Percentiles rank a stretch among this genome's conserved stretches.
Conservation (phyloP, 2,113 vertebrate species). For the Thermophis baileyi region DNA sequence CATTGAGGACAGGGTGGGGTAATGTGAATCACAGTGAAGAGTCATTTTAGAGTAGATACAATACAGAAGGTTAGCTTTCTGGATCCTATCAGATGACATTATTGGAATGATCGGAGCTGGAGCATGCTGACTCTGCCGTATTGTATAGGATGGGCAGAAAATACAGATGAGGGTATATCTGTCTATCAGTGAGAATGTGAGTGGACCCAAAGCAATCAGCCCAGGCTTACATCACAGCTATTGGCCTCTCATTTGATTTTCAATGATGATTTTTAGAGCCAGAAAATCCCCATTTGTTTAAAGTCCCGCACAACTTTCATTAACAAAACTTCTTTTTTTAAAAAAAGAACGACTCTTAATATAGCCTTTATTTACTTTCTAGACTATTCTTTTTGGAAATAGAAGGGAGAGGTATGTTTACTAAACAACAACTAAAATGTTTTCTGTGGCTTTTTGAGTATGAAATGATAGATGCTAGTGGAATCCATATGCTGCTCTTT, state of each 20-base stretch:
- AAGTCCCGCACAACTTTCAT: not conserved
- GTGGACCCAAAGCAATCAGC: not conserved
- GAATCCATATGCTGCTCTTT: not conserved
- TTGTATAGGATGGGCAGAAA: not conserved
- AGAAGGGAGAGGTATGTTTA: not conserved
- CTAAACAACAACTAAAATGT: not conserved
- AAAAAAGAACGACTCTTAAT: not conserved
- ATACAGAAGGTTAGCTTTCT: not conserved
- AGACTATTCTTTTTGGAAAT: not conserved
- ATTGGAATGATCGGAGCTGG: not conserved
- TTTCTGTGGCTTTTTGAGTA: not conserved
- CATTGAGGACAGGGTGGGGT: not conserved
- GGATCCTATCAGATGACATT: not conserved
- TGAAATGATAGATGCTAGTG: not conserved
- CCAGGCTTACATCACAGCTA: not conserved
- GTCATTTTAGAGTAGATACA: not conserved
- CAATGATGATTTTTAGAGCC: not conserved
- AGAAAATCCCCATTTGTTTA: not conserved
- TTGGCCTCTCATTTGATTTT: not conserved
- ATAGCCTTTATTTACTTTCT: not conserved
- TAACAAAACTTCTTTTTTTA: not conserved
- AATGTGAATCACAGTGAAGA: not conserved
- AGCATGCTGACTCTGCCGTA: not conserved
- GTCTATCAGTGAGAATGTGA: not conserved
- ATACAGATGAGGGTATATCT: not conserved